Evolutionary conservation across 1,140 invertebrate genomes (phyloP), one percentile per base, ranked within the genome.

Genomic region (Eurosta solidaginis): DNA sequence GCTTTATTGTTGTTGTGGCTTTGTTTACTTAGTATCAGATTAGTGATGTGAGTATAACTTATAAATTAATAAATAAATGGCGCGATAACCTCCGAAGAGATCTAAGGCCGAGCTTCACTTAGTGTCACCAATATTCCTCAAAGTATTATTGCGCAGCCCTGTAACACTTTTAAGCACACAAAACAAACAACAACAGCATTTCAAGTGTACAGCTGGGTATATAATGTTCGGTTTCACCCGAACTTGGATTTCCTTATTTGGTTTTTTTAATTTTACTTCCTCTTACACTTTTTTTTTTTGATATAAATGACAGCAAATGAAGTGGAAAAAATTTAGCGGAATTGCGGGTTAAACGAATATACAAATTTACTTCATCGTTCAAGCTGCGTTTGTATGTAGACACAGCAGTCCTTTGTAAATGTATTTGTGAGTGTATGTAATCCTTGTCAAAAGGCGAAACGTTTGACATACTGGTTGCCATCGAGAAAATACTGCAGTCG

Each of bases 341-440:
- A 68, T 33, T 68, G 59, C 59, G 59, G 59, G 59, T 68, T 68
- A 68, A 68, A 20, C 59, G 59, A 36, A 68, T 40, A 68, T 68
- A 22, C 17, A 40, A n/a, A 68, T 20, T n/a, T 20, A 33, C 17
- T 68, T 68, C 59, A 68, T n/a, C 29, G 59, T 68, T 33, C 22
- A 68, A 68, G 40, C 20, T 68, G 59, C 59, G 59, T 29, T 10
- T 54, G 27, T 27, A 0, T 5, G 9, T 22, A 52, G 10, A 27
- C 25, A 52, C 0, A 25, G 9, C 0, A 25, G n/a, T n/a, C 20
- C 2, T 59, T 9, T 29, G 4, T 54, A 33, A 12, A 49, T 49
- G 49, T 52, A 17, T 20, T n/a, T 52, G 5, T 4, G 49, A 52
- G 20, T 17, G 25, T 47, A 17, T 0, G 45, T 47, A 47, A 47